Percentiles rank a stretch among this genome's conserved stretches.
These are phyloP conservation scores for Pammene fasciana DNA, from an alignment of 2,888 invertebrate genomes.

Conservation along the genomic window DNA sequence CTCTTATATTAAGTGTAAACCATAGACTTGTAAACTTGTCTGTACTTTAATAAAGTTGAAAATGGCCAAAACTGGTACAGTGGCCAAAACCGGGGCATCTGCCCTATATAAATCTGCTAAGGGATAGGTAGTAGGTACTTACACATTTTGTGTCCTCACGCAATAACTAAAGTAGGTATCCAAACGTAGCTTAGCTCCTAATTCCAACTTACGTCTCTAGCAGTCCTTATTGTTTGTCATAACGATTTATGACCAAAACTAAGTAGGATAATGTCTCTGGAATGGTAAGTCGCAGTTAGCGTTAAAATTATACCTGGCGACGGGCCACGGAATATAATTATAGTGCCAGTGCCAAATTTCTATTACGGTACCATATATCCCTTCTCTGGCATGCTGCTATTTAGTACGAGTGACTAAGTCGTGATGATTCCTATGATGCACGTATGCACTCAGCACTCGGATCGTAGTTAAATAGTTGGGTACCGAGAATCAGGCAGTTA, in stretches of 20 bases:
- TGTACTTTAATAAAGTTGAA: too few relatives aligned
- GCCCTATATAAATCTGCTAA: too few relatives aligned
- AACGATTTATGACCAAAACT: conserved; percentile 28
- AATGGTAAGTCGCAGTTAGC: conserved; percentile 64
- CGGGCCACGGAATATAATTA: conserved; percentile 71
- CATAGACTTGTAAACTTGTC: too few relatives aligned
- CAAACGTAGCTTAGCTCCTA: neutral
- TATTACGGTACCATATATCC: conserved; percentile 56
- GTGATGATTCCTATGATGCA: neutral
- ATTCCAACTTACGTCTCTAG: conserved; percentile 6
- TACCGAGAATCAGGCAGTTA: neutral
- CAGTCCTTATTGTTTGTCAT: conserved; percentile 10
- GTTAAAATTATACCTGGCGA: conserved; percentile 69
- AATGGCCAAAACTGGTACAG: too few relatives aligned
- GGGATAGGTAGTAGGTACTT: too few relatives aligned
- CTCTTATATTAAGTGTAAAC: too few relatives aligned
- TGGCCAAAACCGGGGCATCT: too few relatives aligned
- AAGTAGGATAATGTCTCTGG: conserved; percentile 50
- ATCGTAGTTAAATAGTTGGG: neutral
- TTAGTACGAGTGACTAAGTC: conserved; percentile 28
- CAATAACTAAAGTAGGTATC: neutral
- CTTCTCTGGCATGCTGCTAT: conserved; percentile 55
- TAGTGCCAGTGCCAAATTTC: conserved; percentile 74
- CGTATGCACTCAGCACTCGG: conserved; percentile 1
- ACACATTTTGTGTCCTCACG: neutral